Evolutionary conservation across 2,888 invertebrate species (phyloP).

Genomic region (Sphaeridia pumilis): DNA sequence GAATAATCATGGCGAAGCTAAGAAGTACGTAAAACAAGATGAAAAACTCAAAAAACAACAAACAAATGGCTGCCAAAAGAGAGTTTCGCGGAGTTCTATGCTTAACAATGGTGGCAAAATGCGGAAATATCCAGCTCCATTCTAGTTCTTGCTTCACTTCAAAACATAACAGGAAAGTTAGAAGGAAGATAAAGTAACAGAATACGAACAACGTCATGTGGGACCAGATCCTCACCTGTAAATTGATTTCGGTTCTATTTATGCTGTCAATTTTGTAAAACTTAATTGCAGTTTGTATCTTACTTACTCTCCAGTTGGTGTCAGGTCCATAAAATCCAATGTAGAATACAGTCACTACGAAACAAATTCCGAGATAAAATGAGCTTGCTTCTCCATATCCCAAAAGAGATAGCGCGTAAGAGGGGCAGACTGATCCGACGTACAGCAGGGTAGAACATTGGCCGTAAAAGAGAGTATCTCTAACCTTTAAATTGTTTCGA

Average conservation of each 20-base stretch:
- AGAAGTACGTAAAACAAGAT: not conserved
- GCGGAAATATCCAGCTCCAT: not conserved
- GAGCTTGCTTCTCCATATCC: not conserved
- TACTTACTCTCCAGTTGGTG: not conserved
- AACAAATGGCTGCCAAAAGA: not conserved
- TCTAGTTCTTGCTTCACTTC: not conserved
- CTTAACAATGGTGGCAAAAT: too few species aligned
- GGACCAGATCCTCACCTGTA: not conserved
- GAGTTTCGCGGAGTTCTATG: too few species aligned
- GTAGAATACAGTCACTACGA: not conserved
- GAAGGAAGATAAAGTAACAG: not conserved
- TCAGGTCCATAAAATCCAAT: not conserved
- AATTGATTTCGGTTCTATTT: not conserved
- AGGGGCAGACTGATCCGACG: not conserved
- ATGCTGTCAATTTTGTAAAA: too few species aligned
- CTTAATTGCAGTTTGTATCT: too few species aligned
- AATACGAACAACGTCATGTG: not conserved
- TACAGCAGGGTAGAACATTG: not conserved
- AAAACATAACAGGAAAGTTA: not conserved
- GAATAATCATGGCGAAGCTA: not conserved
- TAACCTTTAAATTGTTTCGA: too few species aligned
- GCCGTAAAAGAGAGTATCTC: too few species aligned
- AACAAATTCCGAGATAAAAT: not conserved
- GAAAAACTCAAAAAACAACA: slow-evolving; percentile 4
- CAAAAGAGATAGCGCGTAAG: not conserved